These are phyloP conservation scores for Nautilus pompilius DNA, from an alignment of 1,140 invertebrate species.

Conservation along the genomic window DNA sequence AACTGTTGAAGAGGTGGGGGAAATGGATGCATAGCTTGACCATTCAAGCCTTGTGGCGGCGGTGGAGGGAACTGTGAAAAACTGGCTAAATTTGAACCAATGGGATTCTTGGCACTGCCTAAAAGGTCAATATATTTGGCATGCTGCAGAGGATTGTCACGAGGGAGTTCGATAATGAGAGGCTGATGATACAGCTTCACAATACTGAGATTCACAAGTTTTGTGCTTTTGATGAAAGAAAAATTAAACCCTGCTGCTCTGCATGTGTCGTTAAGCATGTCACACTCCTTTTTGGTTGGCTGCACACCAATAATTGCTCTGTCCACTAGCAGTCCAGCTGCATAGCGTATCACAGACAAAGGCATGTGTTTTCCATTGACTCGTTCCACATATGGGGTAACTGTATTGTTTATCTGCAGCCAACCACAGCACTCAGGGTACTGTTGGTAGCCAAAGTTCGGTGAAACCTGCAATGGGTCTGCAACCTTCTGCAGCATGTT, in stretches of 20 bases:
- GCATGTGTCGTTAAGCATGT: slow-evolving; percentile 43
- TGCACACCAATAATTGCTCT: slow-evolving; percentile 24
- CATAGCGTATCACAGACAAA: slow-evolving; percentile 64
- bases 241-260: slow-evolving; percentile 46
- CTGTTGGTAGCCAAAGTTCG: slow-evolving; percentile 20
- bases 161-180: slow-evolving; percentile 40
- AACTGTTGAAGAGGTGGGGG: too few relatives aligned
- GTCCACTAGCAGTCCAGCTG: slow-evolving; percentile 38
- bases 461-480: not conserved
- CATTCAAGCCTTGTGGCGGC: not conserved
- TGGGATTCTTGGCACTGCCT: slow-evolving; percentile 6
- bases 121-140: slow-evolving; percentile 42
- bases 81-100: not conserved
- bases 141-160: slow-evolving; percentile 45
- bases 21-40: slow-evolving; percentile 2
- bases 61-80: not conserved
- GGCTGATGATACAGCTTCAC: slow-evolving; percentile 16
- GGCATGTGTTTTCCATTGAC: slow-evolving; percentile 80
- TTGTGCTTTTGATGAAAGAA: slow-evolving; percentile 40
- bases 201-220: slow-evolving; percentile 36
- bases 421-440: slow-evolving; percentile 79
- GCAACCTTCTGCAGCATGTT: slow-evolving; percentile 67
- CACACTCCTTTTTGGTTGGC: slow-evolving; percentile 37
- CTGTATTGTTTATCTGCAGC: slow-evolving; percentile 88
- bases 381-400: slow-evolving; percentile 79